Evolutionary conservation across 2,797 vertebrate genomes (phyloP).

Genomic region (Hyperoplus immaculatus): DNA sequence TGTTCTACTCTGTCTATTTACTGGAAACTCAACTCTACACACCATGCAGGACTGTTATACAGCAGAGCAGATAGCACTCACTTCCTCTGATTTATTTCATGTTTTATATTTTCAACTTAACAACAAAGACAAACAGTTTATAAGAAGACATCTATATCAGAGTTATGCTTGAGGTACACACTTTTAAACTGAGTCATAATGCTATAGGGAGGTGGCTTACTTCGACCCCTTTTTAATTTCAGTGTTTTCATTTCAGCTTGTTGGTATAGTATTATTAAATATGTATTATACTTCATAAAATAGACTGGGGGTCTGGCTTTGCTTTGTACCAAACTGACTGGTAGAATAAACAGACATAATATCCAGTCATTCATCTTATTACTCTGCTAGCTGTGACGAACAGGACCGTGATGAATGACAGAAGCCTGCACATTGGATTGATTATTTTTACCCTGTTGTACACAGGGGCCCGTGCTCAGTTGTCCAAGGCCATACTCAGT

Average conservation of each 20-base stretch:
- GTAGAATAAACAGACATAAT: slow-evolving; percentile 27
- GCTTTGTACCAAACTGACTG: slow-evolving; percentile 6
- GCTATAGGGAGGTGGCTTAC: background rate
- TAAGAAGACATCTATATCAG: background rate
- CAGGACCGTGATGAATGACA: slow-evolving; percentile 12
- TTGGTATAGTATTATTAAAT: background rate
- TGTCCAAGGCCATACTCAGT: slow-evolving; percentile 52
- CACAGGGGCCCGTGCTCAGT: slow-evolving; percentile 20
- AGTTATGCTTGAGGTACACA: background rate
- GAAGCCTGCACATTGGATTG: slow-evolving; percentile 26
- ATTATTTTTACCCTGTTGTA: slow-evolving; percentile 50
- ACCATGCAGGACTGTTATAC: too few relatives aligned
- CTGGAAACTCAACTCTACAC: too few relatives aligned
- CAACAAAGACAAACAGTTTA: background rate
- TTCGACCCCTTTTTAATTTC: background rate
- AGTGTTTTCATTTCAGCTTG: background rate
- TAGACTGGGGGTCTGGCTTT: slow-evolving; percentile 1
- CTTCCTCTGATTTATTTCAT: slow-evolving; percentile 5
- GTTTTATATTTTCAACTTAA: background rate
- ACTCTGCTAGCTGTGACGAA: slow-evolving; percentile 11
- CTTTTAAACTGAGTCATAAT: background rate
- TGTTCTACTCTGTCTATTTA: background rate
- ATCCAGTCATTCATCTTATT: slow-evolving; percentile 1
- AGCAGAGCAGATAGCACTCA: background rate
- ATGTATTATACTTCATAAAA: slow-evolving; percentile 6